These are phyloP conservation scores for Sclerodermus sp. DNA, from an alignment of 2,888 invertebrate species.

Conservation along the genomic window DNA sequence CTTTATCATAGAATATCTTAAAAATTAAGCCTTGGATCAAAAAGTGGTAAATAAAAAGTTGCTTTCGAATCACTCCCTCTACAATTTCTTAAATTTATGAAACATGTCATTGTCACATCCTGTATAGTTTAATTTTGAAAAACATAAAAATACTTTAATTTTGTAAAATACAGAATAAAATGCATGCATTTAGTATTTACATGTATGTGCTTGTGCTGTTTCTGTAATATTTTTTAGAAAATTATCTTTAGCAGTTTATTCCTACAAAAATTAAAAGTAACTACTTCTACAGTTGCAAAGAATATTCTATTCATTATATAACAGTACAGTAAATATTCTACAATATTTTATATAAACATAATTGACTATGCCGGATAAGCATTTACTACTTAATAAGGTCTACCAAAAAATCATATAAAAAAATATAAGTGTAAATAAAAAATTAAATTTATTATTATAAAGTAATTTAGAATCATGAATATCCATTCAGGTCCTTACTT, in stretches of 20 bases:
- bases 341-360: constrained; percentile 5
- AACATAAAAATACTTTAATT: background rate
- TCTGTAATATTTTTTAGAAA: too few species aligned
- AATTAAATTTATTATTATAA: constrained; percentile 7
- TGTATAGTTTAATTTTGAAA: background rate
- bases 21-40: too few species aligned
- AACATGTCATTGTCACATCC: too few species aligned
- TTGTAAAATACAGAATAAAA: too few species aligned
- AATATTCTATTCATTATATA: constrained; percentile 14
- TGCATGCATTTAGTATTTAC: too few species aligned
- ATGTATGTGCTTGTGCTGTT: too few species aligned
- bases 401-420: constrained; percentile 17
- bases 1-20: too few species aligned
- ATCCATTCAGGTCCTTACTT: constrained; percentile 67
- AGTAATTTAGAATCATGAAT: constrained; percentile 41
- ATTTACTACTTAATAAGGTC: background rate
- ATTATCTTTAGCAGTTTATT: constrained; percentile 7
- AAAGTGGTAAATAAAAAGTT: too few species aligned
- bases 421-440: constrained; percentile 18
- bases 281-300: constrained; percentile 12
- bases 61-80: too few species aligned
- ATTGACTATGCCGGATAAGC: background rate
- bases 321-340: constrained; percentile 19
- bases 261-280: constrained; percentile 5
- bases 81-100: too few species aligned